phyloP scores from a whole-genome alignment of 2,797 vertebrate species.

The Gymnopithys bicolor region DNA sequence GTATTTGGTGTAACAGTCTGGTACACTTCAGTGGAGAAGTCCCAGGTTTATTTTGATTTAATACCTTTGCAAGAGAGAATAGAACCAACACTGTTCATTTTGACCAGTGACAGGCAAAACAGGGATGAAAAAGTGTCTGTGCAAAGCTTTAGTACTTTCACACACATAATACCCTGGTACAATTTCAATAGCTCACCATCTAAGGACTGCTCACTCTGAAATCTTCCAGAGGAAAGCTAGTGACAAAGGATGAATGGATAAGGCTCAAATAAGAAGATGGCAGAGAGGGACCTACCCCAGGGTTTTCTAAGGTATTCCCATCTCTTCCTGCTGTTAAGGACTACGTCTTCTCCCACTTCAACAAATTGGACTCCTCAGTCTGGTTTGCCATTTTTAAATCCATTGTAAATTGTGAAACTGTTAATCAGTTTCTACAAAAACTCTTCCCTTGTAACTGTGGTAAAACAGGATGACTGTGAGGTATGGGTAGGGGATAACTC shows the following conservation, averaged over 20 bases:
- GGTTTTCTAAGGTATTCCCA: neutral
- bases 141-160: neutral
- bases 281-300: neutral
- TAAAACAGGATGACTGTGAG: neutral
- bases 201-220: neutral
- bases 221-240: neutral
- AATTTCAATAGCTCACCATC: neutral
- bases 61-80: neutral
- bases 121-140: neutral
- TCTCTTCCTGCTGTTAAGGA: neutral
- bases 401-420: neutral
- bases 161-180: neutral
- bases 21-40: neutral
- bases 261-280: neutral
- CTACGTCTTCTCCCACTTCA: fast-evolving
- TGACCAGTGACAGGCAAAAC: neutral
- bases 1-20: neutral
- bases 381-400: neutral
- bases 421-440: neutral
- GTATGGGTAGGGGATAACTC: neutral
- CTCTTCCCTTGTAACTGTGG: neutral
- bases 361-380: neutral
- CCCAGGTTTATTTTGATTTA: neutral
- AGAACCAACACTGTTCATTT: neutral
- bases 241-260: neutral